phyloP scores from a whole-genome alignment of 1,140 invertebrate species.

The Rhopalosiphum padi region DNA sequence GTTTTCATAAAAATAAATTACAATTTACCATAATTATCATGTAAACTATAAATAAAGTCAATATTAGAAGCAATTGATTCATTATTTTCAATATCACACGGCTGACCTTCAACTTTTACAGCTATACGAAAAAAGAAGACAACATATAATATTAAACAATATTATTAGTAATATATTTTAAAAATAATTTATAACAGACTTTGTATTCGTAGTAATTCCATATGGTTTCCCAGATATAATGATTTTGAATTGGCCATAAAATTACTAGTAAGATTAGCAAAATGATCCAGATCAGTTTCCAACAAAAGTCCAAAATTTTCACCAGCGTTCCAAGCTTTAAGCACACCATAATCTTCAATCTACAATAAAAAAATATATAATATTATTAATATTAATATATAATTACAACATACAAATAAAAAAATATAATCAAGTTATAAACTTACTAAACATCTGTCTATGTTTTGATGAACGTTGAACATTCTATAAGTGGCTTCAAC shows the following conservation, averaged over 20 bases:
- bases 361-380: slow-evolving; percentile 62
- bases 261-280: slow-evolving; percentile 69
- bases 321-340: slow-evolving; percentile 71
- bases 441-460: slow-evolving; percentile 37
- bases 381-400: not conserved
- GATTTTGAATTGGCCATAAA: slow-evolving; percentile 67
- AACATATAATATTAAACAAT: not conserved
- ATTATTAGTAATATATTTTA: not conserved
- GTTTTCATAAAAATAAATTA: not conserved
- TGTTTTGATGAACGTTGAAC: slow-evolving; percentile 12
- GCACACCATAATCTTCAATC: slow-evolving; percentile 73
- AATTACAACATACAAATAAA: not conserved
- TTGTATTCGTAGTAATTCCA: slow-evolving; percentile 71
- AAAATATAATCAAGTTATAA: not conserved
- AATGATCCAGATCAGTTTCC: slow-evolving; percentile 71
- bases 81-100: slow-evolving; percentile 63
- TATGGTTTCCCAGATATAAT: slow-evolving; percentile 71
- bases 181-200: slow-evolving; percentile 67
- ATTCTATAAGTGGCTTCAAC: slow-evolving; percentile 39
- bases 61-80: slow-evolving; percentile 60
- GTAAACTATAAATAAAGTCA: slow-evolving; percentile 45
- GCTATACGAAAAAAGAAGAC: slow-evolving; percentile 63
- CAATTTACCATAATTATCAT: slow-evolving; percentile 45
- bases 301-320: slow-evolving; percentile 70
- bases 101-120: slow-evolving; percentile 67